phyloP scores from a whole-genome alignment of 2,888 invertebrate species.

The Pammene aurita region DNA sequence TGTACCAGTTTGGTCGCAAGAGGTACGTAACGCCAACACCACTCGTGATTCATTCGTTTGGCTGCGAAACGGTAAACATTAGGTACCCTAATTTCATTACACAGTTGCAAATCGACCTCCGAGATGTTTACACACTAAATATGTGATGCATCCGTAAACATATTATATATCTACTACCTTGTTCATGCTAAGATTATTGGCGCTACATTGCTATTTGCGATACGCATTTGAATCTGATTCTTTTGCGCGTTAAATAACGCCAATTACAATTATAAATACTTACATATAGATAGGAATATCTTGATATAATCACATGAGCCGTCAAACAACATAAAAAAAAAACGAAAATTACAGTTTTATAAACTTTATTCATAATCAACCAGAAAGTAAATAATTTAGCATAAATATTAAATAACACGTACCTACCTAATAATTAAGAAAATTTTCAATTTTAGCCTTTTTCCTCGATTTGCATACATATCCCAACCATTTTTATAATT shows the following conservation, averaged over 20 bases:
- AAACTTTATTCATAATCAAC: no score
- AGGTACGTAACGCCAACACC: constrained; percentile 66
- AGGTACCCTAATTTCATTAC: constrained; percentile 66
- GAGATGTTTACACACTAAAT: constrained; percentile 32
- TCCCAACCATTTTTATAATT: no score
- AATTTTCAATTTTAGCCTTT: no score
- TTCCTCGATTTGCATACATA: no score
- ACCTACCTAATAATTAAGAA: no score
- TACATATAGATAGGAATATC: no score
- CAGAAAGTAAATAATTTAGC: no score
- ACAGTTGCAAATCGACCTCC: constrained; percentile 55
- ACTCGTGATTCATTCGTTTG: constrained; percentile 76
- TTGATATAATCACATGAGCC: no score
- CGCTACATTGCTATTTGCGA: neutral
- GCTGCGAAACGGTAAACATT: constrained; percentile 75
- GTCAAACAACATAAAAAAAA: no score
- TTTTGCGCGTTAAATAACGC: neutral
- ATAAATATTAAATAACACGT: no score
- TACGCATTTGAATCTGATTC: neutral
- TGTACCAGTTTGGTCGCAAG: constrained; percentile 68
- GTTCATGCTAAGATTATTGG: constrained; percentile 19
- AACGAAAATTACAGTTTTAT: no score
- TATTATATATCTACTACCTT: constrained; percentile 3
- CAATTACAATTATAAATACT: no score
- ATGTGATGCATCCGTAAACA: constrained; percentile 27